Evolutionary conservation across 2,113 vertebrate species (phyloP).

Genomic region (Neolamprologus cancellatus): DNA sequence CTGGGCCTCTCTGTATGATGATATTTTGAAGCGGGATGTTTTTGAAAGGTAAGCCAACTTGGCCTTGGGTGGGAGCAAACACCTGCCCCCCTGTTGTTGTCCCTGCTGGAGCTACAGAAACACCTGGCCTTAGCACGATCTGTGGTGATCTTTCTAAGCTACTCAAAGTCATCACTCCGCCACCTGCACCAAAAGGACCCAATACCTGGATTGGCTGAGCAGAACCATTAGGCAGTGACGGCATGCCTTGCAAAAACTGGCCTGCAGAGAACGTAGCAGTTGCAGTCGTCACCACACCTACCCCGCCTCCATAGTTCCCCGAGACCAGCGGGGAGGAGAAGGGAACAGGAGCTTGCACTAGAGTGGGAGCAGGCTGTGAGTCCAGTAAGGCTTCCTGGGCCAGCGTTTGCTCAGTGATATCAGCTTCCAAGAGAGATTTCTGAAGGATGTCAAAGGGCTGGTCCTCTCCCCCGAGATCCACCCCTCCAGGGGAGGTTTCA

Average conservation of each 20-base stretch:
- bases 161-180: slow-evolving; percentile 92
- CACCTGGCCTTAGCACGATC: slow-evolving; percentile 84
- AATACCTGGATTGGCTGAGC: slow-evolving; percentile 92
- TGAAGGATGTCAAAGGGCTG: slow-evolving; percentile 98
- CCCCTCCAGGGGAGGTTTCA: slow-evolving; percentile 77
- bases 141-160: slow-evolving; percentile 88
- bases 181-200: slow-evolving; percentile 84
- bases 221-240: slow-evolving; percentile 87
- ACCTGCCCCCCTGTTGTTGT: slow-evolving; percentile 62
- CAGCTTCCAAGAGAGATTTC: slow-evolving; percentile 96
- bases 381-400: slow-evolving; percentile 96
- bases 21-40: slow-evolving; percentile 96
- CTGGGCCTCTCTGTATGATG: slow-evolving; percentile 92
- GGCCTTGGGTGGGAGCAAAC: slow-evolving; percentile 83
- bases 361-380: slow-evolving; percentile 75
- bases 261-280: slow-evolving; percentile 80
- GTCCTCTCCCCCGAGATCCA: slow-evolving; percentile 88
- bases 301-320: slow-evolving; percentile 61
- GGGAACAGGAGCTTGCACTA: slow-evolving; percentile 51
- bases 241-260: slow-evolving; percentile 89
- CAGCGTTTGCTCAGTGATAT: slow-evolving; percentile 97
- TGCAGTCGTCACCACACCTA: slow-evolving; percentile 77
- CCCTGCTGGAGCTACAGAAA: slow-evolving; percentile 52
- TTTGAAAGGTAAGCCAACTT: slow-evolving; percentile 89
- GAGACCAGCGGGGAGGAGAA: slow-evolving; percentile 72